These are phyloP conservation scores for Cephus pulcher DNA, from an alignment of 2,888 invertebrate genomes.

Conservation along the genomic window DNA sequence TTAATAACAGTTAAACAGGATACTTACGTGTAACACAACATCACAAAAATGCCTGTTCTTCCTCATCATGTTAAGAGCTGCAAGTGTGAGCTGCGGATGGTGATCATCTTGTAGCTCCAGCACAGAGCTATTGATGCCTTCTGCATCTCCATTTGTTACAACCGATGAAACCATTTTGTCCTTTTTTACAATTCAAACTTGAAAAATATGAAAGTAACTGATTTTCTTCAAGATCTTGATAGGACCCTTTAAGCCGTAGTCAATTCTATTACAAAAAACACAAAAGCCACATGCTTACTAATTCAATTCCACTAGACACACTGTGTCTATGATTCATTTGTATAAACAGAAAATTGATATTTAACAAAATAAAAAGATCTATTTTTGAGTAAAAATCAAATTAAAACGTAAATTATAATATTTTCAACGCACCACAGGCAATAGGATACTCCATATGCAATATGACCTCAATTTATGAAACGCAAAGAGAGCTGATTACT, in stretches of 20 bases:
- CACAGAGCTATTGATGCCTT: constrained; percentile 37
- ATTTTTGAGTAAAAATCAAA: not conserved
- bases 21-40: constrained; percentile 81
- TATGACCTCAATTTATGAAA: not conserved
- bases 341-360: not conserved
- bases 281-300: not conserved
- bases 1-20: not conserved
- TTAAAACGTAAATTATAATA: not conserved
- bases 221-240: not conserved
- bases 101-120: constrained; percentile 43
- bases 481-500: not conserved
- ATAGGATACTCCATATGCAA: not conserved
- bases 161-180: constrained; percentile 41
- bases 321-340: not conserved
- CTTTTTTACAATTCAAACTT: not conserved
- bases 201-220: not conserved
- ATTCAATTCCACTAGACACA: not conserved
- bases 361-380: not conserved
- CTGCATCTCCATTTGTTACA: constrained; percentile 37
- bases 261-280: not conserved
- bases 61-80: constrained; percentile 81
- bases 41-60: constrained; percentile 90
- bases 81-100: constrained; percentile 67
- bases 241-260: not conserved
- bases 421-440: not conserved